phyloP scores from a whole-genome alignment of 2,113 vertebrate species.

The Carassius carassius region DNA sequence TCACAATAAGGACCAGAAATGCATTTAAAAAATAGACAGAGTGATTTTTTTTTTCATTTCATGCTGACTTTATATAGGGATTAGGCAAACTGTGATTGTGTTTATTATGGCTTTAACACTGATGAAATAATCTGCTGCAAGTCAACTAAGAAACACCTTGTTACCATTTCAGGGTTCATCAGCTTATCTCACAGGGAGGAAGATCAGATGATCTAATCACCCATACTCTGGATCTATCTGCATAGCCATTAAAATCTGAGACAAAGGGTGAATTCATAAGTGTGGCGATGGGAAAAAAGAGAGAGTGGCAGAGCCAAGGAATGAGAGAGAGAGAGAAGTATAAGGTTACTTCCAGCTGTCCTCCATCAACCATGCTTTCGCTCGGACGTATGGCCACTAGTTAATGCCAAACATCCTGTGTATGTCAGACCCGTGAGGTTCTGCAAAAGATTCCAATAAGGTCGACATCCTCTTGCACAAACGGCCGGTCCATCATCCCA shows the following conservation, averaged over 20 bases:
- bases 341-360: constrained; percentile 81
- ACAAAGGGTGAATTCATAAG: constrained; percentile 78
- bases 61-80: background rate
- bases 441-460: constrained; percentile 72
- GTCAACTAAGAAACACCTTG: constrained; percentile 6
- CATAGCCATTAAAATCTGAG: constrained; percentile 48
- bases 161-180: background rate
- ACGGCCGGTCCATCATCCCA: constrained; percentile 50
- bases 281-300: constrained; percentile 72
- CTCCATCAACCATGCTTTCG: constrained; percentile 29
- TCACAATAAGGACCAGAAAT: background rate
- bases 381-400: constrained; percentile 66
- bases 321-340: constrained; percentile 72
- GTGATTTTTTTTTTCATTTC: background rate
- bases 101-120: background rate
- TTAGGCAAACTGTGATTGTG: background rate
- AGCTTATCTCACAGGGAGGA: constrained; percentile 53
- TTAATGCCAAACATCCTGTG: constrained; percentile 73
- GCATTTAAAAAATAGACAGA: background rate
- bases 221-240: constrained; percentile 14
- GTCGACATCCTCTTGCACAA: constrained; percentile 66
- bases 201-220: constrained; percentile 73
- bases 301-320: constrained; percentile 69
- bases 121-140: background rate
- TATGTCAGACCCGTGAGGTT: constrained; percentile 69